Evolutionary conservation across 2,797 vertebrate genomes (phyloP).

Genomic region (Moxostoma hubbsi): DNA sequence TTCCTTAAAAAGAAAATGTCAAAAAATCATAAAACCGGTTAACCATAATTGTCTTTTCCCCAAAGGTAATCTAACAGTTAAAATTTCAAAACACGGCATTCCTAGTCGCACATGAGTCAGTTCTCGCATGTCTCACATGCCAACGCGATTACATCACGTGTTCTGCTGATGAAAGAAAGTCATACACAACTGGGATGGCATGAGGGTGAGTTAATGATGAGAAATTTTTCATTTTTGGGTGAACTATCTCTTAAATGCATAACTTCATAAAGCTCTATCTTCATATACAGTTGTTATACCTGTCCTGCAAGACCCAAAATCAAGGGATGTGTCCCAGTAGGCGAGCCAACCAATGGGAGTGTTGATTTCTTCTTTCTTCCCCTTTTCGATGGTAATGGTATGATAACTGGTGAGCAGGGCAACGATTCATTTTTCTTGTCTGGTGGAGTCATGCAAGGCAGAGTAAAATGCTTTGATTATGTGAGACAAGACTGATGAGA

Average conservation of each 20-base stretch:
- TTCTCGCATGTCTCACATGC: too few relatives aligned
- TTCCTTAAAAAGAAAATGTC: too few relatives aligned
- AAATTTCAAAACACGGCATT: too few relatives aligned
- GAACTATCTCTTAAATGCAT: background rate
- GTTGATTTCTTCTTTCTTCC: conserved; percentile 90
- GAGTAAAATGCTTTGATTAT: conserved; percentile 16
- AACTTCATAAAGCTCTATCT: background rate
- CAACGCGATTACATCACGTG: too few relatives aligned
- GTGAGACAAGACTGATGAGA: conserved; percentile 3
- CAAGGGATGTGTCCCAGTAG: conserved; percentile 71
- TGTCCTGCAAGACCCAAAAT: conserved; percentile 78
- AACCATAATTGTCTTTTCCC: too few relatives aligned
- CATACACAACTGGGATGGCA: too few relatives aligned
- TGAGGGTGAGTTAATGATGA: too few relatives aligned
- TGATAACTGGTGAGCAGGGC: conserved; percentile 73
- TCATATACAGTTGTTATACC: conserved; percentile 31
- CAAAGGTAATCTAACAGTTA: too few relatives aligned
- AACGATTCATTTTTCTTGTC: conserved; percentile 77
- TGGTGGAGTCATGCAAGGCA: conserved; percentile 53
- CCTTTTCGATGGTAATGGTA: conserved; percentile 81
- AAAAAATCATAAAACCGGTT: too few relatives aligned
- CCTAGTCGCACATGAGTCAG: too few relatives aligned
- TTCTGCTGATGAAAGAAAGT: too few relatives aligned
- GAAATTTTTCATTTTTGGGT: too few relatives aligned
- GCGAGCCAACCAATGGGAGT: conserved; percentile 79